These are phyloP conservation scores for Eupristina koningsbergeri DNA, from an alignment of 1,140 invertebrate genomes.

Conservation along the genomic window DNA sequence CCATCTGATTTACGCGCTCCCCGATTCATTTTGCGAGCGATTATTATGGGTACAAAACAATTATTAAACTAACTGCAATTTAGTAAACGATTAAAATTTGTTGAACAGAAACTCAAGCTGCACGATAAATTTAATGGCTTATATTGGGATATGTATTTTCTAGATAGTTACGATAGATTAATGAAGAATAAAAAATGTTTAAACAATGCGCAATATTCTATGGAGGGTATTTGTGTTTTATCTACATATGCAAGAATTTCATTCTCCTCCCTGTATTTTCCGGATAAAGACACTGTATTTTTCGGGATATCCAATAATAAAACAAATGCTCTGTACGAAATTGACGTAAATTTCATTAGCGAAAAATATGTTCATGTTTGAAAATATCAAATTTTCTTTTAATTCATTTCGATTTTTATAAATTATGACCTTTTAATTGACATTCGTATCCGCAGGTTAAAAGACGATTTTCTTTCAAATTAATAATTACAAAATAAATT, in stretches of 20 bases:
- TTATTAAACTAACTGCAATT: background rate
- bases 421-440: background rate
- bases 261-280: background rate
- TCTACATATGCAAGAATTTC: background rate
- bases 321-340: conserved; percentile 6
- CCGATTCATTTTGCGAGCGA: too few relatives aligned
- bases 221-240: background rate
- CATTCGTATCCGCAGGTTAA: background rate
- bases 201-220: background rate
- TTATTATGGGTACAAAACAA: too few relatives aligned
- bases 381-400: conserved; percentile 6
- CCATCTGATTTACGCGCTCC: too few relatives aligned
- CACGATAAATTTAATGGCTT: background rate
- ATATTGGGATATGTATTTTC: background rate
- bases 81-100: background rate
- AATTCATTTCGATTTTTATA: background rate
- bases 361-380: background rate
- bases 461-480: background rate
- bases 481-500: background rate
- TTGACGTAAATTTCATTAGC: conserved; percentile 7
- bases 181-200: conserved; percentile 11
- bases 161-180: background rate
- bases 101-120: background rate
- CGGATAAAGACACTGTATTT: background rate
- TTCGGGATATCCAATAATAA: conserved; percentile 17